A percentile compares a stretch with the other conserved stretches of the same genome.
Conservation (phyloP, 2,113 vertebrate genomes). For the Mionectes macconnelli region DNA sequence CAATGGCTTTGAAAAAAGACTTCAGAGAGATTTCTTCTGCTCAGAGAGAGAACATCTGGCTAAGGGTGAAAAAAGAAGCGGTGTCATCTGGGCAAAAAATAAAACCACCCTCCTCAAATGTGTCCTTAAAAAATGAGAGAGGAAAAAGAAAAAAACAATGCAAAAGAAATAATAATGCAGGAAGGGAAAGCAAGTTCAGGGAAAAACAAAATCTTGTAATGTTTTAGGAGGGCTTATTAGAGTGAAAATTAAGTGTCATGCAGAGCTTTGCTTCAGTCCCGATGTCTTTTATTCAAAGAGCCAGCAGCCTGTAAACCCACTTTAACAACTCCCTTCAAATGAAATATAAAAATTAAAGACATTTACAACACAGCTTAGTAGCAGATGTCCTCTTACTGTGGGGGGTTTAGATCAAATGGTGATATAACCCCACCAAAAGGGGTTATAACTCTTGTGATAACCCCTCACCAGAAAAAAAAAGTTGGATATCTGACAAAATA, state of each 20-base stretch:
- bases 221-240: slow-evolving; percentile 76
- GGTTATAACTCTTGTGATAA: slow-evolving; percentile 76
- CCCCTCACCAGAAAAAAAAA: slow-evolving; percentile 57
- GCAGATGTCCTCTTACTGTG: slow-evolving; percentile 80
- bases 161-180: background rate
- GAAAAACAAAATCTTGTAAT: slow-evolving; percentile 72
- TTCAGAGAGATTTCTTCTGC: slow-evolving; percentile 76
- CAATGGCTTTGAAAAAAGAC: slow-evolving; percentile 72
- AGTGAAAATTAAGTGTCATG: slow-evolving; percentile 79
- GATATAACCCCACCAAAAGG: slow-evolving; percentile 75
- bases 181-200: slow-evolving; percentile 63
- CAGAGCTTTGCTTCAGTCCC: slow-evolving; percentile 72
- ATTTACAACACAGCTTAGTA: slow-evolving; percentile 86
- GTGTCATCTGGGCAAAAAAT: slow-evolving; percentile 73
- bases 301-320: slow-evolving; percentile 79
- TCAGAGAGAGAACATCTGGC: slow-evolving; percentile 74
- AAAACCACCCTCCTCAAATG: slow-evolving; percentile 62
- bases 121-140: slow-evolving; percentile 37
- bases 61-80: slow-evolving; percentile 73
- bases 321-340: slow-evolving; percentile 83
- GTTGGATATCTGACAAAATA: slow-evolving; percentile 71
- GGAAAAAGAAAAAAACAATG: background rate
- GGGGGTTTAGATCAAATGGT: slow-evolving; percentile 81
- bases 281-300: slow-evolving; percentile 80
- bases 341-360: slow-evolving; percentile 85